Base-by-base conservation (phyloP, 1,140 invertebrate species). In the Acyrthosiphon pisum region DNA sequence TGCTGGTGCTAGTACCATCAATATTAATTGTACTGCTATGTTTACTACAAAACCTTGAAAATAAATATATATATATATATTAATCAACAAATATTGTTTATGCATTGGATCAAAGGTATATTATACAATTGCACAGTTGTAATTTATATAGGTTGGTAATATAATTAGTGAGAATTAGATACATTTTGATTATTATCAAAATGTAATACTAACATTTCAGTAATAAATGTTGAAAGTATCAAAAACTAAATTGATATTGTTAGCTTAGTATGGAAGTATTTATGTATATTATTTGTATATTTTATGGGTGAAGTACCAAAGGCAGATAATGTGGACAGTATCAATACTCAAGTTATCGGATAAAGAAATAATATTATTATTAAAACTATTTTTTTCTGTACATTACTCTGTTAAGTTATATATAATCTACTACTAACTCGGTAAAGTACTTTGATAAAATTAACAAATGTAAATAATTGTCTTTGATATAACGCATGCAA, bases 1-100 rank as follows among this genome's bases (percentile, higher is more conserved):
- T 96, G 11, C 96, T 95, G 14, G 23, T 86, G n/a, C 26, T 86
- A 88, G 44, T 23, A 2, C 97, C 96, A 35, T 97, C 96, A 95
- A 97, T 97, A n/a, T 97, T 96, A 41, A 96, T 96, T 95, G 97
- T 97, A 35, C 97, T 97, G 50, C 98, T 98, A 95, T 99, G 99
- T 94, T 97, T 97, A 94, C 97, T 97, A 96, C 98, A 99, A 96
- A 99, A 99, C 91, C 98, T 98, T 95, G 91, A 96, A 94, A 93
- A 93, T 94, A 18, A 20, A 92, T n/a, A 37, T 35, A 76, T 44
- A 56, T 1, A 93, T 50, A 46, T 44, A 30, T 86, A 30, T 86
- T 7, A 86, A 26, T 86, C 30, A 48, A 46, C 41, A 86, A 44
- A 30, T 86, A 46, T 46, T 30, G 11, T 86, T 37, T 41, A 84